These are phyloP conservation scores for Panurus biarmicus DNA, from an alignment of 2,113 vertebrate genomes.

Conservation along the genomic window DNA sequence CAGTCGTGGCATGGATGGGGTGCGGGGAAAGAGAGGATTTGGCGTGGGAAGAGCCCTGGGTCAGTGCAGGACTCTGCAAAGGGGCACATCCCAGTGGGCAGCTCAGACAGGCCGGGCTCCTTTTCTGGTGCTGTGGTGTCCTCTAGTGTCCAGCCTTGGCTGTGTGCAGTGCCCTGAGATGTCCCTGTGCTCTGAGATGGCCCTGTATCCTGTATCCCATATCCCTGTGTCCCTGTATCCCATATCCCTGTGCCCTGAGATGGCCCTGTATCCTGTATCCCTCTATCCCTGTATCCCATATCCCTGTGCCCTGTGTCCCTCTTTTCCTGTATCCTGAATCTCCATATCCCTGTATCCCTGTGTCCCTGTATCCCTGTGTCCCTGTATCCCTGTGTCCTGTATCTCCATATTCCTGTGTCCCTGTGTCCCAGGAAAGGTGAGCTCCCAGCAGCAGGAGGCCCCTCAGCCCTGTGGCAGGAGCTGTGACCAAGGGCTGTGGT, in stretches of 20 bases:
- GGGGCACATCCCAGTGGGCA: neutral
- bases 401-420: no score
- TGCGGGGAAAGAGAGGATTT: neutral
- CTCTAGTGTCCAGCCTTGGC: slow-evolving; percentile 42
- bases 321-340: neutral
- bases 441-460: neutral
- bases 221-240: neutral
- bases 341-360: neutral
- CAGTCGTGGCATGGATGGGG: neutral
- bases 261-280: neutral
- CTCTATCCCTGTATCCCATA: neutral
- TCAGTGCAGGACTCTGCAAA: rapidly evolving
- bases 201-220: no score
- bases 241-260: neutral
- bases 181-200: neutral
- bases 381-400: no score
- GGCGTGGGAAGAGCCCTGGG: neutral
- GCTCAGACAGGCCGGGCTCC: neutral
- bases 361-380: neutral
- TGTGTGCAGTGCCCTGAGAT: neutral
- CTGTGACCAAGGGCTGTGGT: neutral
- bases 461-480: neutral
- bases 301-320: neutral
- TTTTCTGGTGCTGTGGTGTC: slow-evolving; percentile 29
- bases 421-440: neutral